Evolutionary conservation across 2,797 vertebrate genomes (phyloP).

Genomic region (Coregonus ussuriensis): DNA sequence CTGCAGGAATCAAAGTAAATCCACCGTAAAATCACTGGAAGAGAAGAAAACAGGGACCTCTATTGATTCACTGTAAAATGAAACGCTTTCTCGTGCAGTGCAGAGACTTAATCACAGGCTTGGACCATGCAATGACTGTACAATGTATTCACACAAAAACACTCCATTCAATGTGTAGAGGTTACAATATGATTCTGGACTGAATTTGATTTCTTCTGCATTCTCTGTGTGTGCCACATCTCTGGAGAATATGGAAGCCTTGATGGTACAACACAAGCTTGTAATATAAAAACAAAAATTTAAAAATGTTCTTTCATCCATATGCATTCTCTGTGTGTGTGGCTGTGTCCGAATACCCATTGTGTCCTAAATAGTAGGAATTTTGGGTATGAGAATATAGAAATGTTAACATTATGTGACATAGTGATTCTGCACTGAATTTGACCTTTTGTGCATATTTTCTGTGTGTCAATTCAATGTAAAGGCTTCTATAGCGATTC

Average conservation of each 20-base stretch:
- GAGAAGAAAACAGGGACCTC: constrained; percentile 53
- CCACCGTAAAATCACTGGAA: background rate
- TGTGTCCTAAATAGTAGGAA: too few species aligned
- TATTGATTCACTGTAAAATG: constrained; percentile 37
- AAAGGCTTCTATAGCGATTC: too few species aligned
- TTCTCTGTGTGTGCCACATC: background rate
- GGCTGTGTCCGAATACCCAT: too few species aligned
- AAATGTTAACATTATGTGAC: too few species aligned
- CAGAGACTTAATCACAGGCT: background rate
- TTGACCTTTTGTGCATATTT: too few species aligned
- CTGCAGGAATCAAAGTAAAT: background rate
- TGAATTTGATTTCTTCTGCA: background rate
- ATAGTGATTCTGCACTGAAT: too few species aligned
- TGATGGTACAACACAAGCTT: too few species aligned
- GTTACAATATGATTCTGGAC: background rate
- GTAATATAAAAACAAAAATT: too few species aligned
- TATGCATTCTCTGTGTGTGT: too few species aligned
- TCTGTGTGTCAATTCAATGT: background rate
- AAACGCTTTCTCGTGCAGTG: background rate
- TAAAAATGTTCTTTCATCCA: too few species aligned
- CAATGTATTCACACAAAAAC: background rate
- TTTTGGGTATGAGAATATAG: too few species aligned
- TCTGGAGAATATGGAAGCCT: background rate
- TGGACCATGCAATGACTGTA: background rate
- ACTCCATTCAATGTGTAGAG: background rate